phyloP scores from a whole-genome alignment of 1,140 invertebrate genomes.

The Caenorhabditis elegans region DNA sequence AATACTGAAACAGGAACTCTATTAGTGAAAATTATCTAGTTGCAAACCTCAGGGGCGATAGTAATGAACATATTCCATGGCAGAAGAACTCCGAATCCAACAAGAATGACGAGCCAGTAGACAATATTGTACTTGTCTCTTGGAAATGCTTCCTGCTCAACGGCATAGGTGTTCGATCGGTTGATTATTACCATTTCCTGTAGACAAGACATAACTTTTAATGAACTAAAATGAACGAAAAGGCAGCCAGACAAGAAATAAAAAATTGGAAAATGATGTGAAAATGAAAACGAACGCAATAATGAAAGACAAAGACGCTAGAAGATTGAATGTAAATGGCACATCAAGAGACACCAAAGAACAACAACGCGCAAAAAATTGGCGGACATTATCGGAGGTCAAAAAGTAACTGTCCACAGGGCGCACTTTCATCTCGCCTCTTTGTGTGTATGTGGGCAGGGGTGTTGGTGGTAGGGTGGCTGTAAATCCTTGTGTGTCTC shows the following conservation, averaged over 20 bases:
- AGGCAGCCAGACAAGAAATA: not conserved
- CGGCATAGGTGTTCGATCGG: not conserved
- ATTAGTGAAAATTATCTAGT: not conserved
- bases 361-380: not conserved
- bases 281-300: no score
- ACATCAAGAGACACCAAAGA: no score
- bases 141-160: not conserved
- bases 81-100: conserved; percentile 37
- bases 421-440: not conserved
- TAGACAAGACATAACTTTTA: not conserved
- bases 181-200: not conserved
- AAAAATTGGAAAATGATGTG: not conserved
- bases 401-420: not conserved
- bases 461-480: no score
- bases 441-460: no score
- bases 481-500: no score
- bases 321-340: no score
- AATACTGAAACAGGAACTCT: conserved; percentile 37
- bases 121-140: conserved; percentile 26
- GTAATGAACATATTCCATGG: conserved; percentile 50
- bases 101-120: conserved; percentile 34
- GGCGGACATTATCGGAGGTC: not conserved
- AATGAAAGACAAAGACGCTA: no score
- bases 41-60: conserved; percentile 33
- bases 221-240: not conserved